Evolutionary conservation across 2,797 vertebrate species (phyloP).

Genomic region (Holocentrus rufus): DNA sequence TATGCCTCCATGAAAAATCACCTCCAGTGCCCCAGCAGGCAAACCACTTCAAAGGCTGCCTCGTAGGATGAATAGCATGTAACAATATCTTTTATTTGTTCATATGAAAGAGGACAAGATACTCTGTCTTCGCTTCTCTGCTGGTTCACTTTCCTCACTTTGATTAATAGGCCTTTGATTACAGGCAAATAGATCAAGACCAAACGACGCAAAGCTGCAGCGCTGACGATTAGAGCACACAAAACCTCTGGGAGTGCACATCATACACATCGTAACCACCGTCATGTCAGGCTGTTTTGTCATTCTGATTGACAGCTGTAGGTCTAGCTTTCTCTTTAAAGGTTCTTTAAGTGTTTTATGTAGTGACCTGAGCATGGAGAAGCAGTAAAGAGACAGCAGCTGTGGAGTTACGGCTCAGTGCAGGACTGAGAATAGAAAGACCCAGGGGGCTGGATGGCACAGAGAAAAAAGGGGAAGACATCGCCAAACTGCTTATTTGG

Average conservation of each 20-base stretch:
- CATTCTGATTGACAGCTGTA: constrained; percentile 76
- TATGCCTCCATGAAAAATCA: constrained; percentile 70
- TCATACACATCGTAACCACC: constrained; percentile 63
- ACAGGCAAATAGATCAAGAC: constrained; percentile 38
- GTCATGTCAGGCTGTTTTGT: constrained; percentile 47
- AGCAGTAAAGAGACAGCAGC: constrained; percentile 75
- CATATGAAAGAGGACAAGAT: constrained; percentile 70
- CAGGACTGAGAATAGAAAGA: constrained; percentile 70
- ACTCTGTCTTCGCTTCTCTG: constrained; percentile 67
- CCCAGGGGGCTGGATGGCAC: constrained; percentile 35
- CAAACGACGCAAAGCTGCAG: not conserved
- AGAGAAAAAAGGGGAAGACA: constrained; percentile 26
- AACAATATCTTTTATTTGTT: constrained; percentile 78
- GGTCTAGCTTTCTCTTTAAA: constrained; percentile 65
- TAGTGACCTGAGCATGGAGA: constrained; percentile 64
- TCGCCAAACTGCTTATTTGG: constrained; percentile 21
- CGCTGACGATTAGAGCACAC: constrained; percentile 31
- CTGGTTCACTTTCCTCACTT: constrained; percentile 52
- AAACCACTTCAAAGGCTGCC: constrained; percentile 68
- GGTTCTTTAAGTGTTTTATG: constrained; percentile 68
- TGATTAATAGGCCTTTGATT: constrained; percentile 79
- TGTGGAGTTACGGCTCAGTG: constrained; percentile 65
- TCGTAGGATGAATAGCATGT: constrained; percentile 71
- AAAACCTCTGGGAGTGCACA: constrained; percentile 43
- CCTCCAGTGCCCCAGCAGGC: constrained; percentile 41